Evolutionary conservation across 2,888 invertebrate species (phyloP), one percentile per base, ranked within the genome.

Genomic region (Macrosoma leucophasiata): DNA sequence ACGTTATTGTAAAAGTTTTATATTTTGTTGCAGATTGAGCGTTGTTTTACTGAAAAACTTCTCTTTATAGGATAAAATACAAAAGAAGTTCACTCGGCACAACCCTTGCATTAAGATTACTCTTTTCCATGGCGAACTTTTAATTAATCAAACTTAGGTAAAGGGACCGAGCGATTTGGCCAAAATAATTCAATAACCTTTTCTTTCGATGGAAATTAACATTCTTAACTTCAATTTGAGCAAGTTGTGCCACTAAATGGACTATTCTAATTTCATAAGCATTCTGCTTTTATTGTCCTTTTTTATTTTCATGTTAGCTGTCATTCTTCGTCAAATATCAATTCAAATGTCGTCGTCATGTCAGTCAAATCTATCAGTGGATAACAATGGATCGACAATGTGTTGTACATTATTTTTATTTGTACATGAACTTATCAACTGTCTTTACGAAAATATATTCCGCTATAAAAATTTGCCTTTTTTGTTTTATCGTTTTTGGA

Each of bases 1-100:
- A 78, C 77, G 67, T 73, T 79, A 76, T 77, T 77, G 70, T 72
- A 48, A 76, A 82, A 84, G 74, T 84, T 82, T 82, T 78, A 79
- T 81, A 79, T 81, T 81, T 71, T 71, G 72, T 65, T 71, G 69
- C 70, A 73, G 72, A 76, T 77, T 71, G 62, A 67, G 67, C 73
- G 67, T 75, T 82, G 81, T 79, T 78, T 77, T 69, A 75, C 74
- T 70, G 71, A 75, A 77, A 77, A 79, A 77, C 70, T 75, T 76
- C 66, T 69, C 64, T 75, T 64, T 70, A 67, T 68, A 68, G 68
- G 62, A 74, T 71, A 64, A 76, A 76, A 77, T 67, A 81, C 77
- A 81, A 81, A 81, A 78, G 79, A 77, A 75, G 61, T 75, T 76
- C 56, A 58, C 61, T 59, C 65, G 62, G 62, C 63, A 72, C 62